Conservation (phyloP, 2,888 invertebrate genomes). For the Cylindroiulus punctatus region DNA sequence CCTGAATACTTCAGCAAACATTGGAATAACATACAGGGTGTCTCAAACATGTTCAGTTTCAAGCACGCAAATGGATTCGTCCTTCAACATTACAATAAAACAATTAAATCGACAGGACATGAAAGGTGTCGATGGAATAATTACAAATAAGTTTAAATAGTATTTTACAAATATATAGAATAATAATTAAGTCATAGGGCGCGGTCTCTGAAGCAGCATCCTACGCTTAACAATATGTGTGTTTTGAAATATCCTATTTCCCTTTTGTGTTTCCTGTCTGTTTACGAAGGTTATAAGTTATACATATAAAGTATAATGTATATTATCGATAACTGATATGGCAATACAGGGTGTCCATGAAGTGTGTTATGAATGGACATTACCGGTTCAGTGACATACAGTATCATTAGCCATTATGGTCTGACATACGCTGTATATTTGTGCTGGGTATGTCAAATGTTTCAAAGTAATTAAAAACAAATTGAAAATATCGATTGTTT, state of each 20-base stretch:
- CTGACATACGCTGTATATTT: not conserved
- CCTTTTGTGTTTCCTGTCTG: constrained; percentile 1
- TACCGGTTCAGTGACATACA: not conserved
- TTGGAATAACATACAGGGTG: not conserved
- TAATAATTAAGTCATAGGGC: not conserved
- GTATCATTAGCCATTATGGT: not conserved
- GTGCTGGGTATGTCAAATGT: not conserved
- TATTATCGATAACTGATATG: too few relatives aligned
- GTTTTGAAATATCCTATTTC: constrained; percentile 7
- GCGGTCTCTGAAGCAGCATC: not conserved
- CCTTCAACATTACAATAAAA: not conserved
- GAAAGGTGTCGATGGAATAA: not conserved
- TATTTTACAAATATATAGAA: not conserved
- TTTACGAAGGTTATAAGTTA: not conserved
- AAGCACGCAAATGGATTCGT: not conserved
- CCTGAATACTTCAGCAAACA: not conserved
- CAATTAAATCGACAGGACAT: not conserved
- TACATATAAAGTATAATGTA: not conserved
- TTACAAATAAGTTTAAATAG: not conserved
- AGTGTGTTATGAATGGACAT: not conserved
- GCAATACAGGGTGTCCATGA: not conserved
- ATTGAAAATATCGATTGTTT: not conserved
- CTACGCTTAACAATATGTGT: not conserved
- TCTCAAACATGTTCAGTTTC: not conserved
- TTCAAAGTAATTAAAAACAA: not conserved